These are phyloP conservation scores for Platysteira castanea DNA, from an alignment of 2,113 vertebrate species.

Conservation along the genomic window DNA sequence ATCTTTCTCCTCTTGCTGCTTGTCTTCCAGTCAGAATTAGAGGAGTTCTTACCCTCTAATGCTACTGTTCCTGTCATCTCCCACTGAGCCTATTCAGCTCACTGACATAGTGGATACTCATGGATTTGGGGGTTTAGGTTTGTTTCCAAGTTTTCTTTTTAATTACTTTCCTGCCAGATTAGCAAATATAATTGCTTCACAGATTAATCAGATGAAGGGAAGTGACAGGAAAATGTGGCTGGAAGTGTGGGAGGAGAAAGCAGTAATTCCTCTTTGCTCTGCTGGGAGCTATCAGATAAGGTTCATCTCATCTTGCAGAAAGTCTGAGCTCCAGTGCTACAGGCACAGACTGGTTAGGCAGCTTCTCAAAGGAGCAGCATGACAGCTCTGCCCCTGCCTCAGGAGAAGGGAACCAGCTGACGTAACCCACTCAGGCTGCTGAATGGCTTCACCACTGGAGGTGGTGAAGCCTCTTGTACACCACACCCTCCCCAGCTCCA, in stretches of 20 bases:
- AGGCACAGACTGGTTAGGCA: background rate
- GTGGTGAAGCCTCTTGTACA: background rate
- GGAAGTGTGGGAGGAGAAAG: background rate
- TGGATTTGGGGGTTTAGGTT: background rate
- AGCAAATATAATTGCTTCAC: background rate
- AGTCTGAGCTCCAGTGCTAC: background rate
- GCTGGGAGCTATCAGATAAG: conserved; percentile 18
- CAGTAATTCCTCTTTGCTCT: background rate
- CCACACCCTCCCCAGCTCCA: background rate
- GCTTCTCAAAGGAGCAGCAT: background rate
- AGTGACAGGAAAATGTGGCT: background rate
- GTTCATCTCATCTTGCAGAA: background rate
- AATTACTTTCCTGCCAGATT: background rate
- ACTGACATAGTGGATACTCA: background rate
- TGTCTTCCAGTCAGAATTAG: background rate
- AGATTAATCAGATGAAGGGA: background rate
- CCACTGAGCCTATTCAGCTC: background rate
- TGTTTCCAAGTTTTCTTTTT: background rate
- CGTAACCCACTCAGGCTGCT: background rate
- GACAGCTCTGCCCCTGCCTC: background rate
- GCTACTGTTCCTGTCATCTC: background rate
- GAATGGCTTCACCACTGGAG: background rate
- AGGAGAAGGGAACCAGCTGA: background rate
- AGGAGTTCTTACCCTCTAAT: background rate
- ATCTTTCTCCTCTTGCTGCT: background rate